A percentile compares a stretch with the other conserved stretches of the same genome.
phyloP scores from a whole-genome alignment of 2,113 vertebrate genomes.

The Phainopepla nitens region DNA sequence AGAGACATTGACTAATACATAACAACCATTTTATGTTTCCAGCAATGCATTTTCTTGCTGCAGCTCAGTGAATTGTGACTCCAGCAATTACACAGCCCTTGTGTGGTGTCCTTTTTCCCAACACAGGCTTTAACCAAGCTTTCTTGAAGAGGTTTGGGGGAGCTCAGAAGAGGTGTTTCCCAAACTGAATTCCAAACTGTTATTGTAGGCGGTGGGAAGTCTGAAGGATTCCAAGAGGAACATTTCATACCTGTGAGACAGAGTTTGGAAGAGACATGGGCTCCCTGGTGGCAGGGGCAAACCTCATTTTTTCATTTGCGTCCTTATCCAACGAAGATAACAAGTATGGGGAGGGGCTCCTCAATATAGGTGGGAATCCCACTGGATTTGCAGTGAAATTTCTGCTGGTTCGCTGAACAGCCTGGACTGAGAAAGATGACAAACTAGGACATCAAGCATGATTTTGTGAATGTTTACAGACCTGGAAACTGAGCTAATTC shows the following conservation, averaged over 20 bases:
- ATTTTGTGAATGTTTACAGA: not conserved
- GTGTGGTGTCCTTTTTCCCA: not conserved
- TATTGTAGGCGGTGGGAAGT: not conserved
- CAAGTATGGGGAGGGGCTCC: not conserved
- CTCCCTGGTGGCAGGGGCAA: not conserved
- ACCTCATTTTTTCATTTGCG: not conserved
- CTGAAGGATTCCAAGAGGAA: not conserved
- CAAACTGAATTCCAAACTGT: not conserved
- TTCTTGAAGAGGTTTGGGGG: not conserved
- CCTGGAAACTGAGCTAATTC: not conserved
- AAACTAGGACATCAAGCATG: not conserved
- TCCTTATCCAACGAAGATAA: not conserved
- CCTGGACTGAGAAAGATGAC: not conserved
- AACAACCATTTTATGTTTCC: not conserved
- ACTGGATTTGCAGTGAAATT: not conserved
- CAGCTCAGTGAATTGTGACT: not conserved
- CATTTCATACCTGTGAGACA: not conserved
- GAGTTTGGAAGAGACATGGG: not conserved
- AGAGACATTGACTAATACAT: rapidly evolving
- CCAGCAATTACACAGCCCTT: not conserved
- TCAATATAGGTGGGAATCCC: not conserved
- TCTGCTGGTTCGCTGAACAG: not conserved
- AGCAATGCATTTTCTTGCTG: not conserved
- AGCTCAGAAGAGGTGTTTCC: not conserved
- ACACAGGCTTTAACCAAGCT: not conserved